Conservation (phyloP, 2,888 invertebrate species). For the Mimas tiliae region DNA sequence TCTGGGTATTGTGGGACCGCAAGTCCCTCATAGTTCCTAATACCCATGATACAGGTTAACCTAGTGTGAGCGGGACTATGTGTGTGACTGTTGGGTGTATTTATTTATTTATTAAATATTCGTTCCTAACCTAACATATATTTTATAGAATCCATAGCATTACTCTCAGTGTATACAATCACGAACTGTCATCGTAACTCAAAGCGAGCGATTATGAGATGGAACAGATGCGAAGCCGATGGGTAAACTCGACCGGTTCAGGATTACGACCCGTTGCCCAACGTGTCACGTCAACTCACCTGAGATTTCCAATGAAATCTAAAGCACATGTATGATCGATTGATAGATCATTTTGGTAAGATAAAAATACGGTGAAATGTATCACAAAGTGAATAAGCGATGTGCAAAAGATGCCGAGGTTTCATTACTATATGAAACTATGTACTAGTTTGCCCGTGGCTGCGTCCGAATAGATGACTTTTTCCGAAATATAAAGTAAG, state of each 20-base stretch:
- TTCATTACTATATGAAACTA: no score
- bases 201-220: slow-evolving; percentile 55
- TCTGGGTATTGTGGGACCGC: no score
- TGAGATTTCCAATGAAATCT: neutral
- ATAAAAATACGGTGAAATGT: slow-evolving; percentile 2
- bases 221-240: slow-evolving; percentile 44
- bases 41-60: no score
- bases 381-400: no score
- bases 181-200: slow-evolving; percentile 11
- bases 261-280: slow-evolving; percentile 15
- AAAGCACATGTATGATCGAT: neutral
- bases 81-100: no score
- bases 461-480: no score
- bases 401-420: no score
- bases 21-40: no score
- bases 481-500: no score
- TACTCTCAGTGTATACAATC: neutral
- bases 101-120: no score
- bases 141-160: neutral
- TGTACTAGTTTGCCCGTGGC: no score
- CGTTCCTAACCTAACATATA: neutral
- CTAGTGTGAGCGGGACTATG: no score
- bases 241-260: neutral
- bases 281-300: neutral
- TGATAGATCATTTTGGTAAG: slow-evolving; percentile 12